Conservation (phyloP, 2,113 vertebrate species). For the Poicephalus meyeri region DNA sequence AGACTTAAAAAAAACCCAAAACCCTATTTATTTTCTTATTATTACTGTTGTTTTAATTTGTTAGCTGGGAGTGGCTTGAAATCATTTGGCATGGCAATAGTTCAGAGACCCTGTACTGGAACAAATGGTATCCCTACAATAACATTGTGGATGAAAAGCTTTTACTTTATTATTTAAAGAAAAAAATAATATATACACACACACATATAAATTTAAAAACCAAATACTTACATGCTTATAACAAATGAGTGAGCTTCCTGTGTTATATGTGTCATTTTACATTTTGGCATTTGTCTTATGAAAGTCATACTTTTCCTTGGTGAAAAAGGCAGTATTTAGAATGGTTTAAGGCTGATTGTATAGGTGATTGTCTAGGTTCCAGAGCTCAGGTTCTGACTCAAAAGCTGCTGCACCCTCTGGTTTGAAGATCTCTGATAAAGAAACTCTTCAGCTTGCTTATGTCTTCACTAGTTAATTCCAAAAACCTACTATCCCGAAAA, state of each 20-base stretch:
- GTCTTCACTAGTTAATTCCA: background rate
- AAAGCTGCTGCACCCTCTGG: background rate
- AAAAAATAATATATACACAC: accelerated
- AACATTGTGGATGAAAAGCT: background rate
- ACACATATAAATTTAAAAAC: background rate
- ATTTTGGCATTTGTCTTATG: background rate
- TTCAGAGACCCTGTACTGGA: background rate
- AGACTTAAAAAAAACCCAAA: background rate
- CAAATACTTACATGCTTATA: background rate
- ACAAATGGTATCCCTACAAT: background rate
- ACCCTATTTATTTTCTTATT: background rate
- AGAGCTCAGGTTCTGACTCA: background rate
- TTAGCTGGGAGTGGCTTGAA: background rate
- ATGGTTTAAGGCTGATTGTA: background rate
- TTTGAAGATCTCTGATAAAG: background rate
- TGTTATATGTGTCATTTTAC: background rate
- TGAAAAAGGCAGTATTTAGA: background rate
- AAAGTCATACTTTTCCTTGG: background rate
- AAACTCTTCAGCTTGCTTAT: background rate
- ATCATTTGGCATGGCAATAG: background rate
- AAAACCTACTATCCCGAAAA: background rate
- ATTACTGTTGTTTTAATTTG: background rate
- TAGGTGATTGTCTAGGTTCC: background rate
- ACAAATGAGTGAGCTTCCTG: background rate
- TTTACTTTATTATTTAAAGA: background rate